Evolutionary conservation across 2,888 invertebrate genomes (phyloP).

Genomic region (Branchellion lobata): DNA sequence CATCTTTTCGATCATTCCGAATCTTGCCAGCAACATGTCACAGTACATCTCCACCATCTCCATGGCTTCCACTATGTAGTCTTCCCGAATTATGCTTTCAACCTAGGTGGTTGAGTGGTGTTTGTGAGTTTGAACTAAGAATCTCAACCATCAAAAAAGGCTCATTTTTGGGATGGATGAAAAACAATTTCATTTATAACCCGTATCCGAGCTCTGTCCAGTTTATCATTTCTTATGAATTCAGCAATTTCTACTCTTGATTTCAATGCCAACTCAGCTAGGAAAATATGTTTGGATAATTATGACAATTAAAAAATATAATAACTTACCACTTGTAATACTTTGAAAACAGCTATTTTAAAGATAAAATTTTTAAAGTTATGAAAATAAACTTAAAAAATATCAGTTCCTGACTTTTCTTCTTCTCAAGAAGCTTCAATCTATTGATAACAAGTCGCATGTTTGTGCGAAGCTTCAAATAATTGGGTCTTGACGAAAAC

Average conservation of each 20-base stretch:
- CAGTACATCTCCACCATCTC: conserved; percentile 99
- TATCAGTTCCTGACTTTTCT: conserved; percentile 65
- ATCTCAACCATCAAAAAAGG: not conserved
- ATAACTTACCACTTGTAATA: not conserved
- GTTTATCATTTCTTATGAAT: conserved; percentile 66
- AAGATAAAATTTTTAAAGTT: not conserved
- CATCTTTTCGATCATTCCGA: conserved; percentile 77
- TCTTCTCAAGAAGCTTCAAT: conserved; percentile 88
- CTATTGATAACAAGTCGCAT: conserved; percentile 79
- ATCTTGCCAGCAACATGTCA: conserved; percentile 89
- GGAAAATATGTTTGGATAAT: conserved; percentile 6
- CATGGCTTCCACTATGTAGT: conserved; percentile 98
- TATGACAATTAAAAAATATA: conserved; percentile 7
- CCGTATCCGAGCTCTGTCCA: conserved; percentile 78
- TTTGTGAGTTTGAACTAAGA: not conserved
- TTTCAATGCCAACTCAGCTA: conserved; percentile 83
- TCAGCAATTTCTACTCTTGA: conserved; percentile 93
- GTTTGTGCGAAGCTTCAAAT: conserved; percentile 86
- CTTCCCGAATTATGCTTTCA: conserved; percentile 96
- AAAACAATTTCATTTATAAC: conserved; percentile 38
- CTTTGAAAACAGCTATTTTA: not conserved
- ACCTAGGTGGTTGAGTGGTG: conserved; percentile 65
- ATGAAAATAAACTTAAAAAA: not conserved
- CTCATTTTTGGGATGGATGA: not conserved
- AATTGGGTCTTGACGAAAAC: conserved; percentile 50